Percentiles rank a stretch among this genome's conserved stretches.
Conservation (phyloP, 2,797 vertebrate species). For the Cyprinodon diabolis region DNA sequence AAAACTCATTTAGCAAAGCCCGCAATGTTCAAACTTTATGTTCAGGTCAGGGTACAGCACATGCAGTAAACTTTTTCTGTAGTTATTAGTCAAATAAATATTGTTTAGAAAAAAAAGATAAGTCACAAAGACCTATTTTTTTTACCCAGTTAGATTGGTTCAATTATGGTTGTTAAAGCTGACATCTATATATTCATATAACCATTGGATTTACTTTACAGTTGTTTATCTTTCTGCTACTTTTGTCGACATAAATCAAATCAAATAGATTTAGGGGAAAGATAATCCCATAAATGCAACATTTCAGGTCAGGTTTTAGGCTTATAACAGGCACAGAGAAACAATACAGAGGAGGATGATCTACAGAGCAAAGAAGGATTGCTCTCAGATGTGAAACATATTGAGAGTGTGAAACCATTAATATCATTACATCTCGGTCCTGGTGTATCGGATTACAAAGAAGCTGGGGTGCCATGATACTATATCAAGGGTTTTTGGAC, state of each 20-base stretch:
- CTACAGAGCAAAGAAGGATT: slow-evolving; percentile 8
- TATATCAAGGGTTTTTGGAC: slow-evolving; percentile 35
- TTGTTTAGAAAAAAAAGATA: too few relatives aligned
- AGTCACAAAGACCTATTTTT: neutral
- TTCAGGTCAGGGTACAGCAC: too few relatives aligned
- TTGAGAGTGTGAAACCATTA: slow-evolving; percentile 43
- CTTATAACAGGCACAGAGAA: slow-evolving; percentile 22
- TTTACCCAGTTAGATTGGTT: neutral
- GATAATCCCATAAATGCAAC: slow-evolving; percentile 52
- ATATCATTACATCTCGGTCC: slow-evolving; percentile 51
- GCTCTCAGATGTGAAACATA: slow-evolving; percentile 38
- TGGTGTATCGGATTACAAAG: slow-evolving; percentile 55
- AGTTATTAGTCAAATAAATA: too few relatives aligned
- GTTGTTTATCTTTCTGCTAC: slow-evolving; percentile 4
- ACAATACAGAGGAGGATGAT: slow-evolving; percentile 16
- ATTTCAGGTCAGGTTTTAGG: slow-evolving; percentile 29
- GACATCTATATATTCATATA: slow-evolving; percentile 3
- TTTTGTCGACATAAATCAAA: slow-evolving; percentile 22
- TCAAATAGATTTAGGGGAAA: slow-evolving; percentile 56
- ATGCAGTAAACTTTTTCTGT: too few relatives aligned
- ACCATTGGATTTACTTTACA: neutral
- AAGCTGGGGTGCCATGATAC: slow-evolving; percentile 28
- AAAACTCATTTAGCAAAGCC: too few relatives aligned
- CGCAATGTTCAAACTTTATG: too few relatives aligned
- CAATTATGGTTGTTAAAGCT: neutral